These are phyloP conservation scores for Drosophila neutralis DNA, from an alignment of 2,888 invertebrate genomes.

Conservation along the genomic window DNA sequence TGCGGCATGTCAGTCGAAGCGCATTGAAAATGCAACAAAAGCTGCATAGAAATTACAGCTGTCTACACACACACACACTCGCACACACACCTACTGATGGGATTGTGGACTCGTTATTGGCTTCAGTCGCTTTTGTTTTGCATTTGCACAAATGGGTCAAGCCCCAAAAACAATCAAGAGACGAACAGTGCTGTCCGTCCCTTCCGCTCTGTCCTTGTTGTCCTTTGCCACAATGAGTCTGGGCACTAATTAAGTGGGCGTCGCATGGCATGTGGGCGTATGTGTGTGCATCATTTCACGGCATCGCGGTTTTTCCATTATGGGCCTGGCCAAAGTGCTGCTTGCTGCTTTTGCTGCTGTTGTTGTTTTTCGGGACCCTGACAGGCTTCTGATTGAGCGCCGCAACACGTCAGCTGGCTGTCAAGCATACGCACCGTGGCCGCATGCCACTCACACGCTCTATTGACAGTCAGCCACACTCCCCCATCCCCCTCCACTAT, in stretches of 20 bases:
- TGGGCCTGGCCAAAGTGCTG: conserved; percentile 36
- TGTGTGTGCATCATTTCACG: conserved; percentile 34
- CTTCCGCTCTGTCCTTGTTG: not conserved
- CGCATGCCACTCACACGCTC: conserved; percentile 34
- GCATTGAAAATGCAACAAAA: conserved; percentile 60
- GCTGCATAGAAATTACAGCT: conserved; percentile 70
- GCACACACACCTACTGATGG: conserved; percentile 15
- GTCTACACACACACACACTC: conserved; percentile 36
- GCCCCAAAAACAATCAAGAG: conserved; percentile 78
- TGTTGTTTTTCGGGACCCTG: conserved; percentile 37
- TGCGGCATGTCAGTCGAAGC: conserved; percentile 34
- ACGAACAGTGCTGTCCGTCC: conserved; percentile 6
- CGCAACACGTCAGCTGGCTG: conserved; percentile 65
- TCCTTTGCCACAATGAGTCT: conserved; percentile 60
- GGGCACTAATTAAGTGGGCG: conserved; percentile 77
- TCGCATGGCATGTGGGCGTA: conserved; percentile 17
- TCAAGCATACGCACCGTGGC: conserved; percentile 71
- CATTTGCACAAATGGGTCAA: conserved; percentile 76
- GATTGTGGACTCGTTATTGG: conserved; percentile 38
- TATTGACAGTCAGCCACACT: conserved; percentile 26
- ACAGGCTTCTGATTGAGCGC: conserved; percentile 75
- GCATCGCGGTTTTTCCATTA: conserved; percentile 64
- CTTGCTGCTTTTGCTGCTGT: not conserved
- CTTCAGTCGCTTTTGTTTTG: conserved; percentile 65
- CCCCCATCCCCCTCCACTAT: not conserved